Percentiles rank a stretch among this genome's conserved stretches.
Evolutionary conservation across 2,113 vertebrate genomes (phyloP).

Genomic region (Silurus asotus): DNA sequence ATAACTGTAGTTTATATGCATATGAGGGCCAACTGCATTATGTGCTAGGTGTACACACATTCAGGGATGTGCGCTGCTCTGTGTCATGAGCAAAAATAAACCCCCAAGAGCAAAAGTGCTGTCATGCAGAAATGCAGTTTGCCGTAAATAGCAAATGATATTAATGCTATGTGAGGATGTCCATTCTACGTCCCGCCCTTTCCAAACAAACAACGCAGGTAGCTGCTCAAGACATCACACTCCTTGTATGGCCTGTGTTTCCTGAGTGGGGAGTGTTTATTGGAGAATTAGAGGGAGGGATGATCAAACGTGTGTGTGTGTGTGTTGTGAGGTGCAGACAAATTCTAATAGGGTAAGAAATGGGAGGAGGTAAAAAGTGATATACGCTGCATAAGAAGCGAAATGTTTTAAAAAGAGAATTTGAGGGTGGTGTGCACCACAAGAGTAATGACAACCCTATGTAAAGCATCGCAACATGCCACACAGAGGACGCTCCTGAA

Average conservation of each 20-base stretch:
- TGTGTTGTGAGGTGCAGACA: constrained; percentile 45
- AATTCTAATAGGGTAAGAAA: constrained; percentile 33
- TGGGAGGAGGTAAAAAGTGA: constrained; percentile 53
- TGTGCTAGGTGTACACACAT: constrained; percentile 9
- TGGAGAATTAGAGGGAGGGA: constrained; percentile 42
- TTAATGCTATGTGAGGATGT: constrained; percentile 36
- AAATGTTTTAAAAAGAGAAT: constrained; percentile 47
- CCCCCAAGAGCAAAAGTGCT: constrained; percentile 58
- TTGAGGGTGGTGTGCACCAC: constrained; percentile 26
- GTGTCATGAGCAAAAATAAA: constrained; percentile 58
- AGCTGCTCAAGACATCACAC: constrained; percentile 29
- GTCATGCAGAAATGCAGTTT: constrained; percentile 37
- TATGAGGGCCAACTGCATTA: constrained; percentile 8
- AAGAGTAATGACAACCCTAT: neutral
- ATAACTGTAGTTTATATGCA: constrained; percentile 1
- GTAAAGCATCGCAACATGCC: neutral
- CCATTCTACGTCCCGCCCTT: constrained; percentile 18
- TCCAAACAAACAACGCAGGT: constrained; percentile 33
- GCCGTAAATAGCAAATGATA: constrained; percentile 68
- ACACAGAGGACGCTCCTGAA: constrained; percentile 20
- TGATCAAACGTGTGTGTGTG: constrained; percentile 31
- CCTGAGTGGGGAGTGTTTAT: constrained; percentile 52
- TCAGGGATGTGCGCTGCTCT: constrained; percentile 36
- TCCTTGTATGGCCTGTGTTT: constrained; percentile 67
- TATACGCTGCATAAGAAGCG: constrained; percentile 54